These are phyloP conservation scores for Dolichotis patagonum DNA, from an alignment of 2,113 vertebrate genomes.

Conservation along the genomic window DNA sequence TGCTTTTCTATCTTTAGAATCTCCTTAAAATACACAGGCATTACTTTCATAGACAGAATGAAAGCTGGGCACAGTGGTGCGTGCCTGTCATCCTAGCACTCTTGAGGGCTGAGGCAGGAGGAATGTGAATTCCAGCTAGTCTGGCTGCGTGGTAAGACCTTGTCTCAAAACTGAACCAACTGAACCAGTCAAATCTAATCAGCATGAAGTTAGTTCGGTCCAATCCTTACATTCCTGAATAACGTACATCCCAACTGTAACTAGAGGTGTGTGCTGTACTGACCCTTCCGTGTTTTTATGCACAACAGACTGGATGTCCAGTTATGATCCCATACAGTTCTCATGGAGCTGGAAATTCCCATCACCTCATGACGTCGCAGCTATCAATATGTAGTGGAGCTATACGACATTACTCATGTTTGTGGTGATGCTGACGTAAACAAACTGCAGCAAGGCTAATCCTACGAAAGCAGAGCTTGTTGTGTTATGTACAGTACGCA, in stretches of 20 bases:
- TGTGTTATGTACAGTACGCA: no score
- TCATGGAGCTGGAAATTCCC: background rate
- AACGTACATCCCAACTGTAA: background rate
- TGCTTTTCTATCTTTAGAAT: constrained; percentile 33
- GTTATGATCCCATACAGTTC: background rate
- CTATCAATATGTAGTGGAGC: no score
- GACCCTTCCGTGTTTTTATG: background rate
- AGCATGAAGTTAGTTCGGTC: background rate
- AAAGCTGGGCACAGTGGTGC: background rate
- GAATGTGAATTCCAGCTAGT: background rate
- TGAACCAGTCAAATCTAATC: background rate
- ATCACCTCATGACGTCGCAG: background rate
- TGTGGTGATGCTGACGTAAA: background rate
- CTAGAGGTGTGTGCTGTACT: background rate
- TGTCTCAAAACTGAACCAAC: background rate
- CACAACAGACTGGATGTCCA: no score
- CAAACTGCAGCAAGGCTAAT: background rate
- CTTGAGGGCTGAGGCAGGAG: background rate
- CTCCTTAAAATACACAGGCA: background rate
- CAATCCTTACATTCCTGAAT: background rate
- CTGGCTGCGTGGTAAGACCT: background rate
- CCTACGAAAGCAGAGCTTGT: no score
- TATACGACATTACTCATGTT: background rate
- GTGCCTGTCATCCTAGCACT: background rate
- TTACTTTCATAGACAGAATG: background rate